phyloP scores from a whole-genome alignment of 2,888 invertebrate species.

The Baccha elongata region DNA sequence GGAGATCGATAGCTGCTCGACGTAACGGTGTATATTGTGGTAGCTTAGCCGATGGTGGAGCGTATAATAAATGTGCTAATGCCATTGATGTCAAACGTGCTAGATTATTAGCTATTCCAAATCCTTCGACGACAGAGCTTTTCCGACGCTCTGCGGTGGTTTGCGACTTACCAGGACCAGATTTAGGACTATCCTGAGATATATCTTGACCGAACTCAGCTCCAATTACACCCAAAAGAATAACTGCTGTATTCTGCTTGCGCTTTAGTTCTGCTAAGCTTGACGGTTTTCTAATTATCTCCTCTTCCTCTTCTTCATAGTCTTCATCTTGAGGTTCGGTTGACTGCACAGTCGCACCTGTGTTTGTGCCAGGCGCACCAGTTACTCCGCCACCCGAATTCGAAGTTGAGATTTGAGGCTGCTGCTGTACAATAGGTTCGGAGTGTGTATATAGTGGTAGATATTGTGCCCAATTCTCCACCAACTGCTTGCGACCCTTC shows the following conservation, averaged over 20 bases:
- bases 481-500: constrained; percentile 94
- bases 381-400: constrained; percentile 59
- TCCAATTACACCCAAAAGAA: constrained; percentile 97
- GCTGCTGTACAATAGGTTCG: constrained; percentile 88
- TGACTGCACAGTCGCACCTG: constrained; percentile 64
- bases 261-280: constrained; percentile 93
- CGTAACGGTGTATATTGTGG: constrained; percentile 96
- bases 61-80: constrained; percentile 94
- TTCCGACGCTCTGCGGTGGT: constrained; percentile 84
- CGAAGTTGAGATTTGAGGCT: constrained; percentile 76
- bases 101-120: constrained; percentile 92
- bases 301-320: constrained; percentile 93
- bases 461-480: constrained; percentile 98
- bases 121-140: constrained; percentile 93
- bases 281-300: constrained; percentile 92
- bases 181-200: constrained; percentile 85
- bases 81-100: constrained; percentile 97
- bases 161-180: constrained; percentile 68
- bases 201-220: constrained; percentile 99
- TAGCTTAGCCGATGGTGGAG: constrained; percentile 91
- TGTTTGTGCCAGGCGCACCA: constrained; percentile 30
- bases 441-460: constrained; percentile 93
- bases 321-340: constrained; percentile 83
- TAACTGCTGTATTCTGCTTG: constrained; percentile 98
- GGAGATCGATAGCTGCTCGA: constrained; percentile 97